phyloP scores from a whole-genome alignment of 1,140 invertebrate genomes.

The Pseudachorutes palmiensis region DNA sequence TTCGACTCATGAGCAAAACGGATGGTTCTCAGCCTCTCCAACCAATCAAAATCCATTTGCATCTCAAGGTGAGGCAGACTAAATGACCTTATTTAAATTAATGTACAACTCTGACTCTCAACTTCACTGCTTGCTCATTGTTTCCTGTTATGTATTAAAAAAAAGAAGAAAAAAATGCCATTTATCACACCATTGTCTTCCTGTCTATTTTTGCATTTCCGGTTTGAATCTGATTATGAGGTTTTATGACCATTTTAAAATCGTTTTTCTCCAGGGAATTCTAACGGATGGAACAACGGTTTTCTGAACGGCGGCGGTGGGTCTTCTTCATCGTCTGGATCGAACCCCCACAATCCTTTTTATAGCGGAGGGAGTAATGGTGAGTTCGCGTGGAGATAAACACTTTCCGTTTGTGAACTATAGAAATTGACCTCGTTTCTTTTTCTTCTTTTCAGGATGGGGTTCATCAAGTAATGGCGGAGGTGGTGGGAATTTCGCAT shows the following conservation, averaged over 20 bases:
- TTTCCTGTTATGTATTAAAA: background rate
- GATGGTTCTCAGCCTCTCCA: conserved; percentile 33
- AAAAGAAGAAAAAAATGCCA: too few relatives aligned
- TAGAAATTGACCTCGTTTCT: too few relatives aligned
- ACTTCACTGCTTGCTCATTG: background rate
- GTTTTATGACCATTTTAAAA: background rate
- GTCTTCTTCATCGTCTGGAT: background rate
- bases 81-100: too few relatives aligned
- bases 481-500: too few relatives aligned
- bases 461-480: too few relatives aligned
- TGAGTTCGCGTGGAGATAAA: too few relatives aligned
- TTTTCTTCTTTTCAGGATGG: too few relatives aligned
- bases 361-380: conserved; percentile 1
- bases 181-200: too few relatives aligned
- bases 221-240: background rate
- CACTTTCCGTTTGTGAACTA: too few relatives aligned
- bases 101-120: background rate
- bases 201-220: conserved; percentile 14
- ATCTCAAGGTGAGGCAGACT: conserved; percentile 49
- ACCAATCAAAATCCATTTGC: conserved; percentile 33
- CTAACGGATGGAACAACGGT: background rate
- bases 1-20: background rate
- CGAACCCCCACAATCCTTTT: background rate
- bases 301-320: background rate
- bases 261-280: background rate